Base-by-base conservation (phyloP, 30 jellyfish, hydroid and myxozoan species). In the Euphysa ruthae region DNA sequence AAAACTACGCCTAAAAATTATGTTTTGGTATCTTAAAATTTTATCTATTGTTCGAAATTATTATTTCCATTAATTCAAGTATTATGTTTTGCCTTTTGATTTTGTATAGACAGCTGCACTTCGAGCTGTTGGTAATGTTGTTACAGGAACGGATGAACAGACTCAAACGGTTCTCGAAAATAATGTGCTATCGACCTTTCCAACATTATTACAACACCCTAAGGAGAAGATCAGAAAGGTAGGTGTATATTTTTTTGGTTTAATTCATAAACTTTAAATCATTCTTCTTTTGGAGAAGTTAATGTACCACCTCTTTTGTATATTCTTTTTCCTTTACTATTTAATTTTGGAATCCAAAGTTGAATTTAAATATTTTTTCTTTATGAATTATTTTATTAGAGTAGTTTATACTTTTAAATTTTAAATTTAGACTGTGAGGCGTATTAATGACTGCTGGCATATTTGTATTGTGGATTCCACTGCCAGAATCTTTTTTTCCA, bases 131-230 rank as follows among this genome's bases (percentile, higher is more conserved):
- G 98, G 98, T 31, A 90, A 90, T 68, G 82, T 90, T 20, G 98
- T 90, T 74, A 90, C 98, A 7, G 98, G 98, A 14, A 81, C 98
- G 7, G 98, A 90, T 61, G 98, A 83, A 13, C 98, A 90, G 73
- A 90, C 98, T 29, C 94, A 90, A 81, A 76, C 81, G 22, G 98
- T 90, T 25, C 78, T 90, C 7, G 94, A 81, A 63, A 58, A 81
- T 63, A 81, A 75, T 18, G 98, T 93, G 4, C 82, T 90, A 22
- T 60, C 54, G 20, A 93, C 81, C 58, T 90, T 90, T 82, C 84
- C 93, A n/a, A 58, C 43, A 4, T 81, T 90, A n/a, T 81, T 90
- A 15, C 60, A 43, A 27, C 98, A 90, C 64, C 95, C 66, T 8
- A 90, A 90, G 64, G 98, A 90, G 66, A 90, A 90, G 80, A 90